Conservation (phyloP, 2,888 invertebrate genomes). For the Adineta ricciae region DNA sequence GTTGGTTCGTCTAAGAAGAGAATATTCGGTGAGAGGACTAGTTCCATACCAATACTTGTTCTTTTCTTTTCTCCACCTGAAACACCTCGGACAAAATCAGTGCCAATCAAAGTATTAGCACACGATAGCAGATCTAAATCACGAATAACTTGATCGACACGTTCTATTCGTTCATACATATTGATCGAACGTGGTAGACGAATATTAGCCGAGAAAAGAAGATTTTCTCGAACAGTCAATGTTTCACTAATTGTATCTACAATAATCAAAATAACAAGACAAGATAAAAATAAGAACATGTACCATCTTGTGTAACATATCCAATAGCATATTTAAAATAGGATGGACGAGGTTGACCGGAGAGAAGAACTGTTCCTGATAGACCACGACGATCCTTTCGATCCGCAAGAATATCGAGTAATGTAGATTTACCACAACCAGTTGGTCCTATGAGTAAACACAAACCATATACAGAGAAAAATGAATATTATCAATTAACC, state of each 20-base stretch:
- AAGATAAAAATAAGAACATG: no score
- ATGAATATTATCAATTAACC: background rate
- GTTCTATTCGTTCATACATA: conserved; percentile 37
- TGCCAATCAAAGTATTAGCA: conserved; percentile 48
- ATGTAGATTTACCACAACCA: conserved; percentile 49
- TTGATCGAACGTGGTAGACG: conserved; percentile 40
- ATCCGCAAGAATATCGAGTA: conserved; percentile 47
- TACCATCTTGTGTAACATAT: conserved; percentile 47
- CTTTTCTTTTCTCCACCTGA: conserved; percentile 50
- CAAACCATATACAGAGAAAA: background rate
- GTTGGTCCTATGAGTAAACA: conserved; percentile 42
- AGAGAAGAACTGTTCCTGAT: conserved; percentile 43
- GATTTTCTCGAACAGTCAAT: conserved; percentile 37
- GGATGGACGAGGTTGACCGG: conserved; percentile 43
- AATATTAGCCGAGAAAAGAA: conserved; percentile 46
- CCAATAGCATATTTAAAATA: conserved; percentile 49
- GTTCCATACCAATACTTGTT: conserved; percentile 50
- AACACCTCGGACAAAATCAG: conserved; percentile 48
- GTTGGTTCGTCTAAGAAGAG: conserved; percentile 38
- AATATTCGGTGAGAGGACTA: conserved; percentile 47
- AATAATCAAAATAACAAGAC: no score
- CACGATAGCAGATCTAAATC: conserved; percentile 45
- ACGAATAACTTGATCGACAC: conserved; percentile 42
- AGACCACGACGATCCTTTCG: conserved; percentile 43
- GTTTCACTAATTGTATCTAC: conserved; percentile 37